These are phyloP conservation scores for Numida meleagris DNA, from an alignment of 2,113 vertebrate genomes.

Conservation along the genomic window DNA sequence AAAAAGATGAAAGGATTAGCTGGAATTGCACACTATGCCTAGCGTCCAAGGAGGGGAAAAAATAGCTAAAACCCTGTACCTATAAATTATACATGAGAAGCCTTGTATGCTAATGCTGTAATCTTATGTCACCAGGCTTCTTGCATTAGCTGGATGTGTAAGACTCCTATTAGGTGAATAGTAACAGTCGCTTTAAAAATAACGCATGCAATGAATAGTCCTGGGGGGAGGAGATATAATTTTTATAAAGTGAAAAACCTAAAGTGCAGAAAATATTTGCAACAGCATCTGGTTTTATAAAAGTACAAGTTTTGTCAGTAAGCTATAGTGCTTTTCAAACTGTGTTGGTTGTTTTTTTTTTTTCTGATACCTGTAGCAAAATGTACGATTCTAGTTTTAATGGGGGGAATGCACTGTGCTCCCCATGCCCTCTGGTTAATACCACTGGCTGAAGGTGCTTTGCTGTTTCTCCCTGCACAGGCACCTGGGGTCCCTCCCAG, in stretches of 20 bases:
- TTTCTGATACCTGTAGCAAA: not conserved
- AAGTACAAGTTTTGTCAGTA: not conserved
- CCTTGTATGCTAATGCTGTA: conserved; percentile 42
- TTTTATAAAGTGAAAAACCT: not conserved
- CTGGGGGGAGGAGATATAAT: not conserved
- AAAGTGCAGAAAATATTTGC: not conserved
- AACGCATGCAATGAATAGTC: not conserved
- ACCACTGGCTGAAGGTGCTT: not conserved
- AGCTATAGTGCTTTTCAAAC: not conserved
- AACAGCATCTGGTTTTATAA: not conserved
- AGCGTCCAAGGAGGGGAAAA: not conserved
- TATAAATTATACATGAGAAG: conserved; percentile 71
- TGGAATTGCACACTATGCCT: conserved; percentile 49
- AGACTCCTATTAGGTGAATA: conserved; percentile 36
- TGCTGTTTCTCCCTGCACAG: not conserved
- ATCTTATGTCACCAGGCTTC: conserved; percentile 47
- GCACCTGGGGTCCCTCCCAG: not conserved
- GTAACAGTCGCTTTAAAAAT: conserved; percentile 43
- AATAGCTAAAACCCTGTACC: conserved; percentile 33
- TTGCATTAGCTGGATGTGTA: conserved; percentile 14
- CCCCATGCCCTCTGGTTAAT: not conserved
- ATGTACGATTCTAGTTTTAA: not conserved
- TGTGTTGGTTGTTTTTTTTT: not conserved
- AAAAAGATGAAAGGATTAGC: conserved; percentile 69
- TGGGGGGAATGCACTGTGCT: not conserved